Conservation (phyloP, 2,797 vertebrate genomes). For the Sebastes taczanowskii region DNA sequence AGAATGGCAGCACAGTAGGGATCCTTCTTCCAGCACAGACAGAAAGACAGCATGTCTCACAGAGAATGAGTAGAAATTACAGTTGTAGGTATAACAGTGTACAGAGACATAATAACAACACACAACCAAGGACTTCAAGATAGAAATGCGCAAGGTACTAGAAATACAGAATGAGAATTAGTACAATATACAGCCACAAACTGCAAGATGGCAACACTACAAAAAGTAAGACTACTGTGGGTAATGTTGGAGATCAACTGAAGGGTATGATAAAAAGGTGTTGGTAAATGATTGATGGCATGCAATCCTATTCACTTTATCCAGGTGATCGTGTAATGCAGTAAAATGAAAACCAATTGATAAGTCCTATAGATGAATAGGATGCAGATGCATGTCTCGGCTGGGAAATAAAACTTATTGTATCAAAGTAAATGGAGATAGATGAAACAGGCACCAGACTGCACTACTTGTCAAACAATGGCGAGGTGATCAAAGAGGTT, state of each 20-base stretch:
- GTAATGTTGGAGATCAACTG: neutral
- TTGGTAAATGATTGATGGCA: conserved; percentile 8
- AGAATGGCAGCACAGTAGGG: neutral
- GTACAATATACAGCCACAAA: neutral
- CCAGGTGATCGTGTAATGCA: neutral
- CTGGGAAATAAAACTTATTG: neutral
- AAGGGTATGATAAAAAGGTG: neutral
- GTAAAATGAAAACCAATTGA: neutral
- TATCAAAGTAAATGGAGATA: conserved; percentile 20
- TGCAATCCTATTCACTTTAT: neutral
- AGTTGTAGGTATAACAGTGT: neutral
- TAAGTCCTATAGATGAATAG: neutral
- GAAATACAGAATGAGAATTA: neutral
- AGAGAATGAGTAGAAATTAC: neutral
- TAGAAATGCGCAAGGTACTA: neutral
- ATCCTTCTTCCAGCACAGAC: neutral
- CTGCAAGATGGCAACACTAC: neutral
- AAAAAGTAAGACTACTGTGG: neutral
- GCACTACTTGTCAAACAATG: conserved; percentile 9
- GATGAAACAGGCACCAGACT: conserved; percentile 3
- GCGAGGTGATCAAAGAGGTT: conserved; percentile 42
- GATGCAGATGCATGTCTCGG: neutral
- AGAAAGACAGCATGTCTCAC: neutral
- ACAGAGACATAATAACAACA: neutral
- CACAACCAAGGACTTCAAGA: neutral